phyloP scores from a whole-genome alignment of 2,888 invertebrate species.

The Apotomis capreana region DNA sequence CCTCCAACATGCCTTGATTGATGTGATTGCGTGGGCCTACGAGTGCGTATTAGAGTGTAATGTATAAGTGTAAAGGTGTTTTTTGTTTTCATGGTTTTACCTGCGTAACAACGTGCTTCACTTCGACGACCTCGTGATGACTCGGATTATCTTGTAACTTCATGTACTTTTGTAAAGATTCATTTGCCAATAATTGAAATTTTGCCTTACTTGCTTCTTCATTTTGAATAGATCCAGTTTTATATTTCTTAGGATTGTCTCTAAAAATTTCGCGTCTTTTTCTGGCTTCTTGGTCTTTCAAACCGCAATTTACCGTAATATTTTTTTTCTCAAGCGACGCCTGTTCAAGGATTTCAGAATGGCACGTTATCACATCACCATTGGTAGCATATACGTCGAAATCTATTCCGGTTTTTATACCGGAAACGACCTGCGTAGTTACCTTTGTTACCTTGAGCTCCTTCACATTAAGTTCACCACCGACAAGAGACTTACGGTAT shows the following conservation, averaged over 20 bases:
- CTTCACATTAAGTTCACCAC: constrained; percentile 5
- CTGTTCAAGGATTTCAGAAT: constrained; percentile 41
- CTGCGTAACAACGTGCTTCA: constrained; percentile 54
- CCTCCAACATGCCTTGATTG: too few species aligned
- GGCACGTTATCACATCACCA: constrained; percentile 16
- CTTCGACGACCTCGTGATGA: constrained; percentile 53
- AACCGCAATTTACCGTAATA: constrained; percentile 42
- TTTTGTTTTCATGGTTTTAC: constrained; percentile 21
- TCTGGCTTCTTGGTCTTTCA: constrained; percentile 9
- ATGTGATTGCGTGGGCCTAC: too few species aligned
- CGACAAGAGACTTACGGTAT: constrained; percentile 44
- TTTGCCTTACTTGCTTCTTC: constrained; percentile 50
- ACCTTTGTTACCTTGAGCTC: constrained; percentile 57
- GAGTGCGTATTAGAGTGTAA: too few species aligned
- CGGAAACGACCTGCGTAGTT: constrained; percentile 51
- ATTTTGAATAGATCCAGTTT: constrained; percentile 25
- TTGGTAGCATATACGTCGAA: constrained; percentile 44
- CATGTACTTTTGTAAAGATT: constrained; percentile 56
- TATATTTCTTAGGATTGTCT: neutral
- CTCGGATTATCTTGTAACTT: constrained; percentile 44
- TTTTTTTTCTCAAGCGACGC: neutral
- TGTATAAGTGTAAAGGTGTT: neutral
- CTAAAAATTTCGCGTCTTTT: constrained; percentile 27
- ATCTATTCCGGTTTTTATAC: constrained; percentile 47
- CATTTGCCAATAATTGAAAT: constrained; percentile 54